Conservation (phyloP, 1,140 invertebrate genomes). For the Radopholus similis region DNA sequence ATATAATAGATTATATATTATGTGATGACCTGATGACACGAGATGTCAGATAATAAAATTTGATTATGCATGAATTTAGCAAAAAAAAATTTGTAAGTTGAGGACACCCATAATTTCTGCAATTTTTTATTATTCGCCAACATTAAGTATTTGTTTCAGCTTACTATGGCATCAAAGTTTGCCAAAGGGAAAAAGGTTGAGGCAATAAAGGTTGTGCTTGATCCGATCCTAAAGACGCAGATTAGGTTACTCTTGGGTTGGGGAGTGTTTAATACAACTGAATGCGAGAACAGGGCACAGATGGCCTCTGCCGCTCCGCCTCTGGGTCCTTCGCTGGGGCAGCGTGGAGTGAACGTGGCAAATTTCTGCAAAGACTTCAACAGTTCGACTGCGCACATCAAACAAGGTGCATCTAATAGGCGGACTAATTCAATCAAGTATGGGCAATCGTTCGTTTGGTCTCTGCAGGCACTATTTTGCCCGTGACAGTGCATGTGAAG, state of each 20-base stretch:
- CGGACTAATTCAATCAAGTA: not conserved
- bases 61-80: not conserved
- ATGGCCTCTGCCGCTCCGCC: constrained; percentile 59
- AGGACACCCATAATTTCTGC: not conserved
- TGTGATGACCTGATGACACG: not conserved
- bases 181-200: constrained; percentile 43
- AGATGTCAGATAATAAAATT: not conserved
- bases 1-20: too few relatives aligned
- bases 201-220: constrained; percentile 46
- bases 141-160: not conserved
- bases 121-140: not conserved
- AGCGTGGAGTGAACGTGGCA: constrained; percentile 87
- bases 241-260: constrained; percentile 38
- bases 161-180: not conserved
- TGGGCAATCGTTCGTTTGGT: not conserved
- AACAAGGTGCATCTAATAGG: constrained; percentile 68
- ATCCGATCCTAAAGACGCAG: constrained; percentile 46
- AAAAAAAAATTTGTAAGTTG: not conserved
- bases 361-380: constrained; percentile 98
- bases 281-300: constrained; percentile 43
- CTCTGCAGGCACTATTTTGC: constrained; percentile 47
- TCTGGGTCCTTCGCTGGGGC: constrained; percentile 54
- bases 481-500: constrained; percentile 57
- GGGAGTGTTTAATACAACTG: not conserved
- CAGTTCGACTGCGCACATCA: constrained; percentile 82